Base-by-base conservation (phyloP, 1,140 invertebrate species). In the Drosophila ironensis region DNA sequence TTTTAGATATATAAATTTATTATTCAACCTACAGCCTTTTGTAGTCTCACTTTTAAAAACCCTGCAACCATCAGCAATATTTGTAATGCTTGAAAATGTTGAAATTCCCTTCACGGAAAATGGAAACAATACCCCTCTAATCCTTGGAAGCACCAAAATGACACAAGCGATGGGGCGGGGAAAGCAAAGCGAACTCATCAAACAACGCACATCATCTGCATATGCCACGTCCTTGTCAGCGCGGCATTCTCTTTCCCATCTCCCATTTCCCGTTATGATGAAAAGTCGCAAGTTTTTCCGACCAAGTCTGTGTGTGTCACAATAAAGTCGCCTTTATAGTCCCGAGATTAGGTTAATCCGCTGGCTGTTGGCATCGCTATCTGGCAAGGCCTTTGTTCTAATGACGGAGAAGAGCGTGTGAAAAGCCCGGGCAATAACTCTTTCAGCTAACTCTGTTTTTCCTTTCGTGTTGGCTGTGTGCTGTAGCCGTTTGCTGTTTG, bases 321-420 rank as follows among this genome's bases (percentile, higher is more conserved):
- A 56, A 78, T 86, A 84, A 80, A 78, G 64, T 78, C 66, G 70
- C 81, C 70, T 86, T 84, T 84, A 87, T 84, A 86, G 80, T 78
- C 70, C 37, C 47, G 40, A 84, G 80, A 84, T 84, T 84, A 84
- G 80, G 81, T 84, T 84, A 84, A 84, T 84, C 80, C 81, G 51
- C 60, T 60, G 53, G 56, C 56, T 63, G 56, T 81, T 81, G 76
- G 59, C 74, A 80, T 60, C 72, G 80, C 74, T 67, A 86, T 78
- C 51, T 52, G n/a, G 40, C 30, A 45, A 40, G 70, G 59, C 66
- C 78, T 84, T 84, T 82, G 78, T 86, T 84, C 70, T 84, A 86
- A 84, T 84, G 80, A 86, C 73, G 74, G 37, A 74, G 77, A 74
- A 69, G 53, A 77, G 69, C 78, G 73, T 84, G 78, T 73, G 64